These are phyloP conservation scores for Dasypolia templi DNA, from an alignment of 2,888 invertebrate genomes.

Conservation along the genomic window DNA sequence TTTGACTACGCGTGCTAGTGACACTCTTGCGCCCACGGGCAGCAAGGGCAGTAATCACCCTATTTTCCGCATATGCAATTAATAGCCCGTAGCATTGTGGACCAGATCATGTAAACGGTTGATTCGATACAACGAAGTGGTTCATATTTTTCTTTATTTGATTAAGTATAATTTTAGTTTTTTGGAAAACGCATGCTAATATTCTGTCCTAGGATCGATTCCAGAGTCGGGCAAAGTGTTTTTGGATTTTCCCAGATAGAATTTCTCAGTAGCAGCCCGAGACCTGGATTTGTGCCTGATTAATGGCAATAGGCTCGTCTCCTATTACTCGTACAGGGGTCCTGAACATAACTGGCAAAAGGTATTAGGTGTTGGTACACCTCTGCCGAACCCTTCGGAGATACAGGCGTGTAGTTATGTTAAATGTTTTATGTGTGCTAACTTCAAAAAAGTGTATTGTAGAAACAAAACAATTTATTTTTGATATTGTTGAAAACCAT, in stretches of 20 bases:
- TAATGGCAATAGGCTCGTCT: background rate
- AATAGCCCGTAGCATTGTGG: conserved; percentile 64
- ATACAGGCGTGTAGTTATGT: too few species aligned
- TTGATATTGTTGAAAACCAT: background rate
- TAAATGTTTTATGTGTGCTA: too few species aligned
- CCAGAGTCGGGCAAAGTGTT: background rate
- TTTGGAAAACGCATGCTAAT: background rate
- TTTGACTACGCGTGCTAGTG: conserved; percentile 76
- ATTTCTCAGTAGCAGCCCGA: background rate
- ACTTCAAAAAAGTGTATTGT: background rate
- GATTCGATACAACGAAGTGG: background rate
- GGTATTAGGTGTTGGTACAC: background rate
- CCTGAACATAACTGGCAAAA: background rate
- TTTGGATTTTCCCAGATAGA: background rate
- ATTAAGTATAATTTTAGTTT: background rate
- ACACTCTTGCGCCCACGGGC: conserved; percentile 66
- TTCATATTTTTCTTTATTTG: conserved; percentile 8
- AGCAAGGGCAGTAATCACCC: conserved; percentile 76
- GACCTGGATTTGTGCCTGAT: too few species aligned
- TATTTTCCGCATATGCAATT: conserved; percentile 73
- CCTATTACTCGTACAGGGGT: background rate
- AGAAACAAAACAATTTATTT: background rate
- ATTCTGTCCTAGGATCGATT: background rate
- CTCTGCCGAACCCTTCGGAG: too few species aligned
- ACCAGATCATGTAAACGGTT: conserved; percentile 25